Evolutionary conservation across 2,888 invertebrate species (phyloP).

Genomic region (Tryphoninae sp.): DNA sequence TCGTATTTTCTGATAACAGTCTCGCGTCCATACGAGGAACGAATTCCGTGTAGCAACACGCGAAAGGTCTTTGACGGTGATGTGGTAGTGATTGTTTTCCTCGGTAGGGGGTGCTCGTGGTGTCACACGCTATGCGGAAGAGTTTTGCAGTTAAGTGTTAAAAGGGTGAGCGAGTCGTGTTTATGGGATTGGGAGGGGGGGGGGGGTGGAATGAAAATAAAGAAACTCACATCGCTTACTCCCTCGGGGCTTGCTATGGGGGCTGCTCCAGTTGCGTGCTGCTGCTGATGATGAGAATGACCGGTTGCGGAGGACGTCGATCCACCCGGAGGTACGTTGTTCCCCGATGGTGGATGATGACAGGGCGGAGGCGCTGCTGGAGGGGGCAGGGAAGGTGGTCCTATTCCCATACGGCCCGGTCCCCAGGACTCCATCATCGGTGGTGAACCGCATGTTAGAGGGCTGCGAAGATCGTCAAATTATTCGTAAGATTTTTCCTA

Average conservation of each 20-base stretch:
- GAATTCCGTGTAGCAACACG: background rate
- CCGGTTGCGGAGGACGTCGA: slow-evolving; percentile 70
- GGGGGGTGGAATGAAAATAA: background rate
- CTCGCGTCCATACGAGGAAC: background rate
- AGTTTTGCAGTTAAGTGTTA: background rate
- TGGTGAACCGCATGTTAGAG: slow-evolving; percentile 83
- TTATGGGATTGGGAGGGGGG: background rate
- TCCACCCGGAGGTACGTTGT: slow-evolving; percentile 71
- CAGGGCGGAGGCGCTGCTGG: slow-evolving; percentile 72
- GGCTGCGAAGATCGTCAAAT: slow-evolving; percentile 74
- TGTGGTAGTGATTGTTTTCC: too few relatives aligned
- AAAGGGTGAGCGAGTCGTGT: background rate
- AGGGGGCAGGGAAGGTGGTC: slow-evolving; percentile 73
- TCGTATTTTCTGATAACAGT: background rate
- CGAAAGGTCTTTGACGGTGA: slow-evolving; percentile 1
- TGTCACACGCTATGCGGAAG: too few relatives aligned
- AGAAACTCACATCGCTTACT: slow-evolving; percentile 79
- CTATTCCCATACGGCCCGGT: slow-evolving; percentile 74
- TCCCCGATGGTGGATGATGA: slow-evolving; percentile 71
- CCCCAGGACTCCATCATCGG: slow-evolving; percentile 83
- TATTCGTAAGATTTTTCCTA: too few relatives aligned
- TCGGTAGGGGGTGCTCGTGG: too few relatives aligned
- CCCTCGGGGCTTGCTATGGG: slow-evolving; percentile 82
- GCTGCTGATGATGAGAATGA: slow-evolving; percentile 70
- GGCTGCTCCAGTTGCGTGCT: slow-evolving; percentile 77